A percentile compares a stretch with the other conserved stretches of the same genome.
These are phyloP conservation scores for Eutrigla gurnardus DNA, from an alignment of 2,797 vertebrate genomes.

Conservation along the genomic window DNA sequence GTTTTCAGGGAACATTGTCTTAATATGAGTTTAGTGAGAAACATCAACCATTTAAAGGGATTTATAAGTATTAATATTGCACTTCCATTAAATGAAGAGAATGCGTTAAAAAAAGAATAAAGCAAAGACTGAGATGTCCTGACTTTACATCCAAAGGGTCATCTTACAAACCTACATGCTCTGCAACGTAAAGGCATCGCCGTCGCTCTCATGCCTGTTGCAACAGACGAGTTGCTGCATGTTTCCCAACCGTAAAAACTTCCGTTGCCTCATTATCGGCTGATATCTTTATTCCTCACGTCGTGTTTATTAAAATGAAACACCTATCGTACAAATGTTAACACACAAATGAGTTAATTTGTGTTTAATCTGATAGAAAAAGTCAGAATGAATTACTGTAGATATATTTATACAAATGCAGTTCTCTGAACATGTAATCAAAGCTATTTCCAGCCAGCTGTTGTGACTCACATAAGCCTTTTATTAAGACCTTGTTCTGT, in stretches of 20 bases:
- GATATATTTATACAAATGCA: neutral
- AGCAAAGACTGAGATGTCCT: neutral
- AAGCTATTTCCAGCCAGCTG: neutral
- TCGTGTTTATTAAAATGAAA: neutral
- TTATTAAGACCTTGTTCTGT: conserved; percentile 62
- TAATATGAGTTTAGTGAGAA: conserved; percentile 40
- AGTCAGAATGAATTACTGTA: neutral
- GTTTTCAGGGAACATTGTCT: conserved; percentile 63
- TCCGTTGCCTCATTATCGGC: neutral
- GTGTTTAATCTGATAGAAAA: neutral
- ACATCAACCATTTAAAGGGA: neutral
- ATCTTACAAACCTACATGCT: conserved; percentile 5
- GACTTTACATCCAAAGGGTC: neutral
- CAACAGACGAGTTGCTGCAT: neutral
- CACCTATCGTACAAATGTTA: neutral
- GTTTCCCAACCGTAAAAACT: neutral
- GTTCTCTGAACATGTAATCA: conserved; percentile 34
- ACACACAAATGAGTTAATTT: neutral
- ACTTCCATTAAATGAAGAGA: neutral
- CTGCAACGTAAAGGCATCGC: neutral
- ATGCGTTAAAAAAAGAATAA: neutral
- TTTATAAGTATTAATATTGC: neutral
- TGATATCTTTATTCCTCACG: neutral
- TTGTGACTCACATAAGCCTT: conserved; percentile 26
- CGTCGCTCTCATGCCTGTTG: neutral